Percentiles rank a stretch among this genome's conserved stretches.
Evolutionary conservation across 1,140 invertebrate genomes (phyloP).

Genomic region (Sminthurides bifidus): DNA sequence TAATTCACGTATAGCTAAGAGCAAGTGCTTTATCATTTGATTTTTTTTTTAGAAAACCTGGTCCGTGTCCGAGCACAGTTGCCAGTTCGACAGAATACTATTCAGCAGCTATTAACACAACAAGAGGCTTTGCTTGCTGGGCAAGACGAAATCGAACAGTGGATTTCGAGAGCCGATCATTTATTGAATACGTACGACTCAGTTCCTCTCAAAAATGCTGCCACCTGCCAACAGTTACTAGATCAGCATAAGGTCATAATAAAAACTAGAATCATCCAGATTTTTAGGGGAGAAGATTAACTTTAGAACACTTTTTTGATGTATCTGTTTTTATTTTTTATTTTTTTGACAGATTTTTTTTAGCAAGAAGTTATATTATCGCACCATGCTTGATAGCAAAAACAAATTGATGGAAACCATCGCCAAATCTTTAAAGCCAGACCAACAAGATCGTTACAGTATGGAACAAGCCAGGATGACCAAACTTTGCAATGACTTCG

Average conservation of each 20-base stretch:
- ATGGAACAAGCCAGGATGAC: slow-evolving; percentile 58
- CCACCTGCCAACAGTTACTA: slow-evolving; percentile 52
- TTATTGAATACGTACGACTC: slow-evolving; percentile 50
- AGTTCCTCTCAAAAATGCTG: slow-evolving; percentile 46
- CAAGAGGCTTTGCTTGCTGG: slow-evolving; percentile 79
- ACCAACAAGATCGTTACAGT: slow-evolving; percentile 56
- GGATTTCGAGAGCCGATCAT: slow-evolving; percentile 71
- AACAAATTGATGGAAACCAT: slow-evolving; percentile 86
- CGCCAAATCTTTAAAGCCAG: slow-evolving; percentile 59
- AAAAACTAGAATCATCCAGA: not conserved
- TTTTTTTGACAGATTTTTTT: slow-evolving; percentile 55
- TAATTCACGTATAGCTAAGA: not conserved
- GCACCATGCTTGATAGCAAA: slow-evolving; percentile 85
- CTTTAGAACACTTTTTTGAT: not conserved
- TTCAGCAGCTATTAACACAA: slow-evolving; percentile 73
- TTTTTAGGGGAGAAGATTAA: too few species aligned
- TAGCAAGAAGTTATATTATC: slow-evolving; percentile 74
- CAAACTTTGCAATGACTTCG: slow-evolving; percentile 69
- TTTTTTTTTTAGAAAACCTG: slow-evolving; percentile 51
- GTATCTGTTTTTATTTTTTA: slow-evolving; percentile 9
- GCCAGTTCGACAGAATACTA: slow-evolving; percentile 62
- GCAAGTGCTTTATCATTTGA: not conserved
- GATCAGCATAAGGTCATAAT: slow-evolving; percentile 58
- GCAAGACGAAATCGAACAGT: slow-evolving; percentile 66
- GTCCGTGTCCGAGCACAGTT: slow-evolving; percentile 67